Evolutionary conservation across 2,113 vertebrate genomes (phyloP).

Genomic region (Takifugu bimaculatus): DNA sequence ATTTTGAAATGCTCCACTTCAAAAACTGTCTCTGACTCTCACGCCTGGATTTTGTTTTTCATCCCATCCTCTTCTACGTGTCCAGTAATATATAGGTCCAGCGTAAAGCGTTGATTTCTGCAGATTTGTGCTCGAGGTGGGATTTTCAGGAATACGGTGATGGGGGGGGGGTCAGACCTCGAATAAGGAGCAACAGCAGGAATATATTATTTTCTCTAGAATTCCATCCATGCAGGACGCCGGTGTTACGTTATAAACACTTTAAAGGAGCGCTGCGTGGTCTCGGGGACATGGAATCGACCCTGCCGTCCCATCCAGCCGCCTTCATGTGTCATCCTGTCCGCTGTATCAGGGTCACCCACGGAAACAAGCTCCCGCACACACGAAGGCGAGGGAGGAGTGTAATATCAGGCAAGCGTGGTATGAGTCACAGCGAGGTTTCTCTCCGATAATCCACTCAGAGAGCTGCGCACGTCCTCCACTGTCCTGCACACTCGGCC

Average conservation of each 20-base stretch:
- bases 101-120: not conserved
- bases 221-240: not conserved
- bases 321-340: constrained; percentile 11
- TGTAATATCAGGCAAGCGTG: constrained; percentile 31
- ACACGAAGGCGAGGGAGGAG: constrained; percentile 10
- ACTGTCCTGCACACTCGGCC: constrained; percentile 19
- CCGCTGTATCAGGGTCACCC: constrained; percentile 12
- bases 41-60: not conserved
- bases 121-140: too few relatives aligned
- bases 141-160: too few relatives aligned
- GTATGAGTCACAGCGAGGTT: constrained; percentile 44
- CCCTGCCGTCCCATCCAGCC: too few relatives aligned
- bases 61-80: not conserved
- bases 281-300: too few relatives aligned
- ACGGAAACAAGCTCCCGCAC: constrained; percentile 1
- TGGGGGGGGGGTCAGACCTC: too few relatives aligned
- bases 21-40: not conserved
- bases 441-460: constrained; percentile 41
- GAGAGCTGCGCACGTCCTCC: constrained; percentile 36
- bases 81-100: not conserved
- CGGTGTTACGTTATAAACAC: too few relatives aligned
- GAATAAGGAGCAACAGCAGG: too few relatives aligned
- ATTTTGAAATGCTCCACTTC: not conserved
- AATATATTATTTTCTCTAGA: too few relatives aligned
- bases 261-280: too few relatives aligned